These are phyloP conservation scores for Pavo muticus DNA, from an alignment of 2,113 vertebrate genomes.

Conservation along the genomic window DNA sequence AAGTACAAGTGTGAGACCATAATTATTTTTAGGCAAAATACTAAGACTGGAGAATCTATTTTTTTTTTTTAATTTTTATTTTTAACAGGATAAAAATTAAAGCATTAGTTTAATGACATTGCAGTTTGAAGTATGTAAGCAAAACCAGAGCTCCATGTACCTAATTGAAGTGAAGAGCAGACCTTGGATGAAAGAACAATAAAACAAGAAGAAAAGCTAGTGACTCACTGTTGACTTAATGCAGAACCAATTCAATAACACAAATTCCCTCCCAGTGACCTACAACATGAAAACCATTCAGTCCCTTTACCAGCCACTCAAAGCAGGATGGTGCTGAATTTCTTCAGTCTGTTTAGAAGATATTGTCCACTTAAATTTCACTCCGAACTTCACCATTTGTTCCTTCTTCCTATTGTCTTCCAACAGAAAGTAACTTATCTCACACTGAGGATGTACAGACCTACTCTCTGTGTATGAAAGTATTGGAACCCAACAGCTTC, in stretches of 20 bases:
- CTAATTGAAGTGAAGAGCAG: not conserved
- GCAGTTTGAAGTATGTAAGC: not conserved
- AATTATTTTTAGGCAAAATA: not conserved
- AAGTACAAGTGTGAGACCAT: not conserved
- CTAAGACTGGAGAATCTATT: not conserved
- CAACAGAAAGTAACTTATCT: not conserved
- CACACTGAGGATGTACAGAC: not conserved
- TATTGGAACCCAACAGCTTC: not conserved
- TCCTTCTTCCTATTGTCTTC: not conserved
- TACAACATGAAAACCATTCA: not conserved
- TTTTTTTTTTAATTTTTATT: not conserved
- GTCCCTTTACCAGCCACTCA: not conserved
- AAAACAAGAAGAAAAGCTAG: not conserved
- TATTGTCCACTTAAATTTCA: not conserved
- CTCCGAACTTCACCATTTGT: not conserved
- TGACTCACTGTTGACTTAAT: not conserved
- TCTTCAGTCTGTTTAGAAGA: not conserved
- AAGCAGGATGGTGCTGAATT: not conserved
- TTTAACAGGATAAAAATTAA: not conserved
- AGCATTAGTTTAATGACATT: not conserved
- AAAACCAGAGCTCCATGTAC: not conserved
- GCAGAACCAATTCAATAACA: not conserved
- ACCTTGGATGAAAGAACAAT: not conserved
- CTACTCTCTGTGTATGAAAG: not conserved
- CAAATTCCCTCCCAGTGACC: not conserved